Percentiles rank a stretch among this genome's conserved stretches.
phyloP scores from a whole-genome alignment of 2,888 invertebrate species.

The Teinopalpus imperialis region DNA sequence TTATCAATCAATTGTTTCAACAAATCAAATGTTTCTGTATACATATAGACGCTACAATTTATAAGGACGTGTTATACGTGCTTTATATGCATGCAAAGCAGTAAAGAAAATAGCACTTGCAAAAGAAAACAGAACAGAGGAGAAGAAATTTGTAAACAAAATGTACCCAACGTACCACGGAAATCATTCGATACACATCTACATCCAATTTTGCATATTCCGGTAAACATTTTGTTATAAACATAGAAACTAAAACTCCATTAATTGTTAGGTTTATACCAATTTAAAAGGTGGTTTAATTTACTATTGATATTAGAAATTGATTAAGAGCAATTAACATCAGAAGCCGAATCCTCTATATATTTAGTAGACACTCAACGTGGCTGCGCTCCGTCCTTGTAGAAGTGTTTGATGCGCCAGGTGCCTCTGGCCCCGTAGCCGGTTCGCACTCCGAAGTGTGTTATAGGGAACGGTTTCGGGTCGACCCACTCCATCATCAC shows the following conservation, averaged over 20 bases:
- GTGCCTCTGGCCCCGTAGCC: constrained; percentile 85
- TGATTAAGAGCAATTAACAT: constrained; percentile 53
- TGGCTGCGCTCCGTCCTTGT: constrained; percentile 41
- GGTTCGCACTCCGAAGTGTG: constrained; percentile 84
- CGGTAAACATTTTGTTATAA: constrained; percentile 9
- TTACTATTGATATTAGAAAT: constrained; percentile 31
- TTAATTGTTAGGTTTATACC: constrained; percentile 30
- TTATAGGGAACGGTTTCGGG: constrained; percentile 81
- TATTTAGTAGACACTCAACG: constrained; percentile 63
- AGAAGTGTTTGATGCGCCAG: constrained; percentile 80
- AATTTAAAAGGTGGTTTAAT: constrained; percentile 30
- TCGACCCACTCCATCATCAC: constrained; percentile 83
- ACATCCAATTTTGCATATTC: constrained; percentile 32
- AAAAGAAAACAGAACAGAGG: constrained; percentile 1
- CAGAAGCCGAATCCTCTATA: constrained; percentile 45
- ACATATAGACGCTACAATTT: no score
- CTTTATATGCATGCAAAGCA: constrained; percentile 2
- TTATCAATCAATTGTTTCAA: no score
- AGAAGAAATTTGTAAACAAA: constrained; percentile 47
- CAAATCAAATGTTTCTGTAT: no score
- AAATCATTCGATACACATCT: constrained; percentile 45
- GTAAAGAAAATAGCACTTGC: neutral
- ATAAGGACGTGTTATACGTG: no score
- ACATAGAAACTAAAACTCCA: constrained; percentile 22
- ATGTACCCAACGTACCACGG: constrained; percentile 78